These are phyloP conservation scores for Aurelia sp. DNA, from an alignment of 30 jellyfish, hydroid and myxozoan genomes.

Conservation along the genomic window DNA sequence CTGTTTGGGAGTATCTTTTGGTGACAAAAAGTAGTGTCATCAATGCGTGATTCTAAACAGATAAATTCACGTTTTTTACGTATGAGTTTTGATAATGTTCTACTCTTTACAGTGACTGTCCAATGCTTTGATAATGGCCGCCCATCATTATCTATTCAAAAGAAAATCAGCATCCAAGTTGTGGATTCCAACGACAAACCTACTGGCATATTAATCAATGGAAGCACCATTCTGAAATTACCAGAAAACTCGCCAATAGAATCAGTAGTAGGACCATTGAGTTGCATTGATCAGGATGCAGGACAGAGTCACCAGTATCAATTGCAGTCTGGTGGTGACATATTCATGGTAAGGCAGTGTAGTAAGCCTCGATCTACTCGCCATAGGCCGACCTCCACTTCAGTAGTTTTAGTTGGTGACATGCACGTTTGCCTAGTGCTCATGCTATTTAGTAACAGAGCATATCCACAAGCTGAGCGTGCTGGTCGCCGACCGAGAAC, in stretches of 20 bases:
- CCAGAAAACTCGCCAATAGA: slow-evolving; percentile 77
- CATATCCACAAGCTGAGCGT: too few species aligned
- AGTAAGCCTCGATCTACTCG: too few species aligned
- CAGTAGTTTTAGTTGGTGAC: too few species aligned
- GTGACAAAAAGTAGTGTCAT: too few species aligned
- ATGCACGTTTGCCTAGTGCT: too few species aligned
- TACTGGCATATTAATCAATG: slow-evolving; percentile 40
- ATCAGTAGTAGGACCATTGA: slow-evolving; percentile 68
- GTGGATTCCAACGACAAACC: slow-evolving; percentile 88
- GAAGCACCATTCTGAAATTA: slow-evolving; percentile 18
- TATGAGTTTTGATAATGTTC: not conserved
- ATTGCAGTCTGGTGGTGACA: slow-evolving; percentile 2
- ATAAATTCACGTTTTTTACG: too few species aligned
- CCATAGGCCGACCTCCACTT: too few species aligned
- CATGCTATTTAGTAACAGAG: too few species aligned
- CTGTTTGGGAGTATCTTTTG: too few species aligned
- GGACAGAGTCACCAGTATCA: slow-evolving; percentile 64
- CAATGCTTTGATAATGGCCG: slow-evolving; percentile 85
- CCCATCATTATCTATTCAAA: slow-evolving; percentile 64
- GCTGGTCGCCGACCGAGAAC: too few species aligned
- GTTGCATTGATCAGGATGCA: slow-evolving; percentile 78
- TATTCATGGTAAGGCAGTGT: slow-evolving; percentile 16
- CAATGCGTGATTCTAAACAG: too few species aligned
- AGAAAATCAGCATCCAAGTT: slow-evolving; percentile 39
- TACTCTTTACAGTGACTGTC: slow-evolving; percentile 45